These are phyloP conservation scores for Apodemus speciosus DNA, from an alignment of 2,113 vertebrate genomes.

Conservation along the genomic window DNA sequence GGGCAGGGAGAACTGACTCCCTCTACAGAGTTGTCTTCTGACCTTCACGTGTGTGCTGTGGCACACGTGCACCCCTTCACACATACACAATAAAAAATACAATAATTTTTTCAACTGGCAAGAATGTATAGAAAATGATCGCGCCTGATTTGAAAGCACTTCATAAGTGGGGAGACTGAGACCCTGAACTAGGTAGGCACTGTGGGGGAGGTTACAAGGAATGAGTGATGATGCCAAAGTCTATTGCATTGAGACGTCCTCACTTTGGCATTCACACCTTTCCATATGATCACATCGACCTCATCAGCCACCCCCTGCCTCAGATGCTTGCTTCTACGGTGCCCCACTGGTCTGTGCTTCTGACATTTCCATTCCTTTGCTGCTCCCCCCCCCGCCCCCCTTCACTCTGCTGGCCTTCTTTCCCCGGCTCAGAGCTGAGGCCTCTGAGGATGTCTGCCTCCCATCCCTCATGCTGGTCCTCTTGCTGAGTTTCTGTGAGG, in stretches of 20 bases:
- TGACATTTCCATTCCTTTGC: neutral
- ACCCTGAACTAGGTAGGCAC: neutral
- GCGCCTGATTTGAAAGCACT: slow-evolving; percentile 1
- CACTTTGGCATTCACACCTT: neutral
- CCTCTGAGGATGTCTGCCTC: neutral
- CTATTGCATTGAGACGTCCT: neutral
- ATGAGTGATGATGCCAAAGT: neutral
- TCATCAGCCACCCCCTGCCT: neutral
- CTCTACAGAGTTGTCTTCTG: neutral
- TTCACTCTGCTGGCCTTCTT: neutral
- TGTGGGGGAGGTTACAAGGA: neutral
- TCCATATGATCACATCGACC: neutral
- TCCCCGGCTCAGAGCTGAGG: neutral
- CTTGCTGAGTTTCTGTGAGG: neutral
- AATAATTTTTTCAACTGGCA: neutral
- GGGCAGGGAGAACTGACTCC: neutral
- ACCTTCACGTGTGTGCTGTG: neutral
- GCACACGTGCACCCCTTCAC: neutral
- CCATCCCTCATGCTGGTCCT: neutral
- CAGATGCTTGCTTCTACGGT: neutral
- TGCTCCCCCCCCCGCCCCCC: no score
- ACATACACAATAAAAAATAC: neutral
- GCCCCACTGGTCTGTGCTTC: neutral
- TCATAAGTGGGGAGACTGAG: slow-evolving; percentile 46
- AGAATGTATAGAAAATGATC: neutral